Base-by-base conservation (phyloP, 2,113 vertebrate genomes). In the Crotalus horridus region DNA sequence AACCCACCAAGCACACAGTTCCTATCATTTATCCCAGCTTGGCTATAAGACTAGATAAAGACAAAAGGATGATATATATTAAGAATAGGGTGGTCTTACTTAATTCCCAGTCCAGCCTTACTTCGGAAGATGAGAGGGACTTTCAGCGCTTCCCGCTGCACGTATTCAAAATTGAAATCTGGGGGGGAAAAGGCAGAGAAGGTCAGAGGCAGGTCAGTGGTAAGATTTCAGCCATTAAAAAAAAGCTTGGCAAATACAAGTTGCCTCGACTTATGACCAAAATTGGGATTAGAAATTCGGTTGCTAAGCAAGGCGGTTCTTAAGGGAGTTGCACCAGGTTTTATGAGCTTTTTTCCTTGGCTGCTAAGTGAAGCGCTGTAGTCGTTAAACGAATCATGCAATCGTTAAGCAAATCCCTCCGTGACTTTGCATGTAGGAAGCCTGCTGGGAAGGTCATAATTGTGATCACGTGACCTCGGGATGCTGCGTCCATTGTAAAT, bases 131-230 rank as follows among this genome's bases (percentile, higher is more conserved):
- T 96, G 88, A 99, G 98, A 26, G 99, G 99, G 74, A 98, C 97
- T 96, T 98, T 97, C 90, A 99, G 98, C 86, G 98, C 99, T 96
- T 99, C 99, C 97, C 97, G 99, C 96, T 99, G 99, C 95, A 99
- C 99, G 58, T 99, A 99, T 92, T 99, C 99, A 97, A 99, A 99
- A 86, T 98, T 99, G 96, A 99, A 99, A 97, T 99, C 99, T 99
- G 98, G 94, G 96, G 94, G 12, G 29, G 4, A 2, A 61, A 29
- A 96, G 96, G 88, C 96, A 24, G 43, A 58, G 17, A 24, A 1
- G 23, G 0, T 91, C 86, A 94, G 95, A 94, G 96, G 23, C 95
- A 91, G 58, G 95, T 91, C 89, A 93, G 92, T 88, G 61, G 48
- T 56, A 74, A 94, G 94, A 94, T 39, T 81, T 39, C 61, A 39